Conservation (phyloP, 2,888 invertebrate species). For the Syritta pipiens region DNA sequence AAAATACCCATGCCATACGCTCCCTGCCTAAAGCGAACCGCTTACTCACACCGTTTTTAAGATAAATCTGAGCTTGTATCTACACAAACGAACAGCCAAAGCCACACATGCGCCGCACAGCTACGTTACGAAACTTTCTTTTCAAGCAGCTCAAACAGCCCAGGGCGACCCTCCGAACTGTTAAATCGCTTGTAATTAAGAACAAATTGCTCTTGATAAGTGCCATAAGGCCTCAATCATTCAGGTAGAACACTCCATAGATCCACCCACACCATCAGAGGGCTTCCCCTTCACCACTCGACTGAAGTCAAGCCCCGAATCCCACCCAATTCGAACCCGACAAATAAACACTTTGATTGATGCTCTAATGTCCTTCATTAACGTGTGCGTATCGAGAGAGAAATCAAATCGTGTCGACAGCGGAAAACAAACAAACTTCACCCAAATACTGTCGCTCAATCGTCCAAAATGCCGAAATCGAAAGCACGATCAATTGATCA, state of each 20-base stretch:
- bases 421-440: slow-evolving; percentile 23
- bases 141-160: not conserved
- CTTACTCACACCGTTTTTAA: too few relatives aligned
- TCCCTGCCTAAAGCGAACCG: too few relatives aligned
- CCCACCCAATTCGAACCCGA: slow-evolving; percentile 4
- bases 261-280: not conserved
- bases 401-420: not conserved
- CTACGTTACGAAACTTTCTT: slow-evolving; percentile 11
- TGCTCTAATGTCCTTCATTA: slow-evolving; percentile 28
- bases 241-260: not conserved
- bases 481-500: slow-evolving; percentile 34
- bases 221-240: not conserved
- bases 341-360: slow-evolving; percentile 29
- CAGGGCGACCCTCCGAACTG: not conserved
- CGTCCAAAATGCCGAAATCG: slow-evolving; percentile 19
- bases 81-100: not conserved
- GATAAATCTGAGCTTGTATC: too few relatives aligned
- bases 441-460: not conserved
- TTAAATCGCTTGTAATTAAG: slow-evolving; percentile 23
- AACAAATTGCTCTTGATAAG: slow-evolving; percentile 30
- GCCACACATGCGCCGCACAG: not conserved
- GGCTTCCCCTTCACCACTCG: slow-evolving; percentile 7
- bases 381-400: not conserved
- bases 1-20: too few relatives aligned
- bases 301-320: not conserved